phyloP scores from a whole-genome alignment of 2,888 invertebrate species.

The Pterostichus madidus region DNA sequence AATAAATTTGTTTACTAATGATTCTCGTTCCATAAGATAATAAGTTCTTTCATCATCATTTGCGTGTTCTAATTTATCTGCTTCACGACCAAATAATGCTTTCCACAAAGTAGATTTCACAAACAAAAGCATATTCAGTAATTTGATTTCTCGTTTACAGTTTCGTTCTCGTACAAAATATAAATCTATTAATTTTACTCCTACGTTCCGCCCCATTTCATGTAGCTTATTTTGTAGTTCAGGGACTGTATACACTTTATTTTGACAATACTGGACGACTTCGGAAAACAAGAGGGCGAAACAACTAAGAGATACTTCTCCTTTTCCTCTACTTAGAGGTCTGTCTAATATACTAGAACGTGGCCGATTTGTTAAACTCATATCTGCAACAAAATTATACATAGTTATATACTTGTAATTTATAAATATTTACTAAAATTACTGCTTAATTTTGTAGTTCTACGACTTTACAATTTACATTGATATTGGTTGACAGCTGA shows the following conservation, averaged over 20 bases:
- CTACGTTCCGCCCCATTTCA: conserved; percentile 97
- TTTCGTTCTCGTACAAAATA: conserved; percentile 96
- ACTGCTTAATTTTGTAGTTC: too few species aligned
- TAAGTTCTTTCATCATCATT: conserved; percentile 99
- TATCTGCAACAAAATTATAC: conserved; percentile 65
- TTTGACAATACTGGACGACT: conserved; percentile 98
- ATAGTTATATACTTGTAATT: too few species aligned
- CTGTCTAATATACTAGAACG: conserved; percentile 93
- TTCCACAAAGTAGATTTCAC: conserved; percentile 99
- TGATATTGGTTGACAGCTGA: too few species aligned
- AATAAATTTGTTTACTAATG: conserved; percentile 96
- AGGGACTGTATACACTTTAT: conserved; percentile 95
- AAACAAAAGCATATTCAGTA: conserved; percentile 96
- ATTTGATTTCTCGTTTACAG: conserved; percentile 95
- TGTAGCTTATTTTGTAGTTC: conserved; percentile 97
- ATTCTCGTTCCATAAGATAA: conserved; percentile 99
- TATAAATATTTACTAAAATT: too few species aligned
- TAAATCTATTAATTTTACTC: conserved; percentile 94
- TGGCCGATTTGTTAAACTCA: conserved; percentile 79
- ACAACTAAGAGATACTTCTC: conserved; percentile 94
- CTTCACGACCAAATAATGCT: conserved; percentile 97
- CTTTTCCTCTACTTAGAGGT: conserved; percentile 94
- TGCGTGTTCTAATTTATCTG: conserved; percentile 98
- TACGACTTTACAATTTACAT: too few species aligned
- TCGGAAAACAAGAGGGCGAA: conserved; percentile 98